Evolutionary conservation across 2,888 invertebrate species (phyloP), one percentile per base, ranked within the genome.

Genomic region (Halictus ligatus): DNA sequence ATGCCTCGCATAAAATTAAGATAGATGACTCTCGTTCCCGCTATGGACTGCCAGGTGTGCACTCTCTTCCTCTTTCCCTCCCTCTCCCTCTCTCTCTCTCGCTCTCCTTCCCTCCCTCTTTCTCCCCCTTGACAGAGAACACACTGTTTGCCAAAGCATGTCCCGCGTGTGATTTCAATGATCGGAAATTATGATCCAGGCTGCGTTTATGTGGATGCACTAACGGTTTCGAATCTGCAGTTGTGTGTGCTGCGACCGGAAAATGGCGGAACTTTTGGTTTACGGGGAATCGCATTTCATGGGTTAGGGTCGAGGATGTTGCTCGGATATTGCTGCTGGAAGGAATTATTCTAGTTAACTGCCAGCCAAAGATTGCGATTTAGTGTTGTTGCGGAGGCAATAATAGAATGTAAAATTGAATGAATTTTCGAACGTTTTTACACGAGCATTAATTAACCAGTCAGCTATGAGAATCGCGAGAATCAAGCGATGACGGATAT

Each of bases 1-100:
- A 88, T 88, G 85, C 86, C 83, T 77, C 83, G 91, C 88, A 89
- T 89, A 90, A 91, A 92, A 93, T 92, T 92, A 92, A 87, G 91
- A 88, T 91, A 92, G 92, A 92, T 90, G 92, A 91, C 91, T 91
- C 89, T 83, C 35, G 58, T 76, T 75, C 75, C 18, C n/a, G 43
- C 58, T 90, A 84, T 86, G 76, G 58, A 67, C 35, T 80, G 73
- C 40, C 35, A 4, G 60, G 15, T 25, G 29, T 58, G 15, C 29
- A 29, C 29, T 15, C 15, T 64, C 60, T 29, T 13, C 15, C 25
- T 64, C 60, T 25, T 2, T 13, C 6, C 12, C 13, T n/a, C 25
- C 6, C 60, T 50, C 18, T 15, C 5, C 18, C 50, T 18, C 50
- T 50, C 3, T 50, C 50, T 50, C 15, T 50, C 18, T 50, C 50